These are phyloP conservation scores for Hafferia zeledoni DNA, from an alignment of 2,797 vertebrate genomes.

Conservation along the genomic window DNA sequence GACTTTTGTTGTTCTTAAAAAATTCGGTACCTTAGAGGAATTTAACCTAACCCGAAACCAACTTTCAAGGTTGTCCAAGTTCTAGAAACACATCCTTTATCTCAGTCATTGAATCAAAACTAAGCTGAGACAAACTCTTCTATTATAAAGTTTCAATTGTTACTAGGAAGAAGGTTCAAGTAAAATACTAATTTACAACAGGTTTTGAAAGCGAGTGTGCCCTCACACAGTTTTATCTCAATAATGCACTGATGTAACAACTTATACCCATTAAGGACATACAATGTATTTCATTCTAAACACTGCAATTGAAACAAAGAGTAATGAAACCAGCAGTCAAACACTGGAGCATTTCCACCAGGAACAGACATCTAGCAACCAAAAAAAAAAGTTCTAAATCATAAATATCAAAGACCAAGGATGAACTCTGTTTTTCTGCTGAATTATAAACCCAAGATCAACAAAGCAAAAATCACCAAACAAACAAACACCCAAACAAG, in stretches of 20 bases:
- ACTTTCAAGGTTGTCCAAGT: not conserved
- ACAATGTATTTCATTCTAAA: not conserved
- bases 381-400: not conserved
- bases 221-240: not conserved
- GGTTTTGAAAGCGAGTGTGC: not conserved
- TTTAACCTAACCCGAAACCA: not conserved
- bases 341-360: not conserved
- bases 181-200: not conserved
- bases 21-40: not conserved
- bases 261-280: not conserved
- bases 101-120: not conserved
- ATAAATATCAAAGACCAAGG: not conserved
- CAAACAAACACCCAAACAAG: not conserved
- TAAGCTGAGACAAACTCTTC: not conserved
- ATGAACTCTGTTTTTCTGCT: not conserved
- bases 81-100: not conserved
- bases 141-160: not conserved
- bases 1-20: not conserved
- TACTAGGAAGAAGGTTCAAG: not conserved
- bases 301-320: not conserved
- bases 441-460: not conserved
- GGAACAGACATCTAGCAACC: not conserved
- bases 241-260: not conserved
- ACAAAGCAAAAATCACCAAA: not conserved
- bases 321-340: not conserved